phyloP scores from a whole-genome alignment of 2,113 vertebrate species.

The Chamaetylas fuelleborni region DNA sequence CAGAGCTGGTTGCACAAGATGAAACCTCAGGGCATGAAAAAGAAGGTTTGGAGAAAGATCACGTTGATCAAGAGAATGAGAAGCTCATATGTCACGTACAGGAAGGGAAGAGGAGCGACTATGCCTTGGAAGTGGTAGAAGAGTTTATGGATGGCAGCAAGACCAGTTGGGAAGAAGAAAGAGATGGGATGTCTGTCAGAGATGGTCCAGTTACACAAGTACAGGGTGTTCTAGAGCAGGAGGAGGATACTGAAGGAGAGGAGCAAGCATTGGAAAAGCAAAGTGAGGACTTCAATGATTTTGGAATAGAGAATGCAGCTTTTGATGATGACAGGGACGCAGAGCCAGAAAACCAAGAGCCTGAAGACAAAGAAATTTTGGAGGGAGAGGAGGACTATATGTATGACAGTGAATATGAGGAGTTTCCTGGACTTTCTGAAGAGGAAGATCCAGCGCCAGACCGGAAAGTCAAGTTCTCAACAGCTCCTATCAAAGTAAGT shows the following conservation, averaged over 20 bases:
- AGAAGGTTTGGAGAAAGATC: conserved; percentile 55
- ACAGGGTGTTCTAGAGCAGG: conserved; percentile 14
- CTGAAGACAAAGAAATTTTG: conserved; percentile 57
- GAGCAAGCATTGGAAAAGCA: conserved; percentile 60
- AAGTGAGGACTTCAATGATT: conserved; percentile 62
- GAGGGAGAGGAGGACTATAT: conserved; percentile 71
- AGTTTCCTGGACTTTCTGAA: conserved; percentile 84
- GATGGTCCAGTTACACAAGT: neutral
- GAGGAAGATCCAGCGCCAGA: conserved; percentile 80
- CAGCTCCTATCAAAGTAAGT: conserved; percentile 84
- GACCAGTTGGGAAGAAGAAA: neutral
- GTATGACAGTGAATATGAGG: conserved; percentile 78
- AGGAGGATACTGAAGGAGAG: conserved; percentile 46
- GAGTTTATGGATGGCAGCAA: neutral
- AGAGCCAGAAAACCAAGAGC: conserved; percentile 66
- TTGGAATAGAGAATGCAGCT: conserved; percentile 88
- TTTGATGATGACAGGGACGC: conserved; percentile 86
- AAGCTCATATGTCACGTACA: neutral
- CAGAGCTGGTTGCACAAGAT: conserved; percentile 79
- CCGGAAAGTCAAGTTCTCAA: conserved; percentile 87
- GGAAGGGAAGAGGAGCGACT: neutral
- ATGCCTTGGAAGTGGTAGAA: conserved; percentile 28
- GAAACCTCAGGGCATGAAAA: conserved; percentile 83
- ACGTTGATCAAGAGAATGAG: conserved; percentile 59
- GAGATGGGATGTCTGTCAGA: neutral